Base-by-base conservation (phyloP, 1,140 invertebrate species). In the Amyelois transitella region DNA sequence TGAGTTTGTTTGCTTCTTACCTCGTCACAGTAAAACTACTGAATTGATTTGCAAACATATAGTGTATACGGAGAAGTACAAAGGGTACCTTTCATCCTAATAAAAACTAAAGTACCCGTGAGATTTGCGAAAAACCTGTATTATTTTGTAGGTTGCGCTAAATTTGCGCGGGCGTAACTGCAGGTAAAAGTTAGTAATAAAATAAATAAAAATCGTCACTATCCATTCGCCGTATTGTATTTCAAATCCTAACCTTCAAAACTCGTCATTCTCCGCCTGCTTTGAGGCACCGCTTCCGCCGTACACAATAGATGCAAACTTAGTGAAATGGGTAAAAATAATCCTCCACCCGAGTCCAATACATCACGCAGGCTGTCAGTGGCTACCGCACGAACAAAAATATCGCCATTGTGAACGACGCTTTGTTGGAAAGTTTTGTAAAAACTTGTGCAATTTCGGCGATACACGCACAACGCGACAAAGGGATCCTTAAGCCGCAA, bases 261-360 rank as follows among this genome's bases (percentile, higher is more conserved):
- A 68, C 65, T 64, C 51, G 62, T 75, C 64, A 81, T 80, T 75
- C 73, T 60, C 67, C 63, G 65, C 64, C 63, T 61, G 72, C 81
- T 85, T 88, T 88, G 81, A 78, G 59, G 65, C 51, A 73, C 80
- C 82, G 81, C 81, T 88, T 88, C 84, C 84, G 84, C 60, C 61
- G 55, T 51, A 49, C 54, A 88, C 85, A 88, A 88, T 85, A 75
- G 84, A 73, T 74, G 82, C 79, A 78, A 86, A 87, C 81, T 86
- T 86, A 61, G 77, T 83, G 80, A 86, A 85, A 88, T 78, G 81
- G 82, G 78, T 81, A 86, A 82, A 88, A 83, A 88, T 88, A 88
- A 88, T 88, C 82, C 77, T 68, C 73, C 72, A 62, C 70, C 71
- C 66, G 54, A 69, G 70, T 58, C 78, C 73, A 88, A 88, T 88